Evolutionary conservation across 2,797 vertebrate genomes (phyloP).

Genomic region (Lacerta agilis): DNA sequence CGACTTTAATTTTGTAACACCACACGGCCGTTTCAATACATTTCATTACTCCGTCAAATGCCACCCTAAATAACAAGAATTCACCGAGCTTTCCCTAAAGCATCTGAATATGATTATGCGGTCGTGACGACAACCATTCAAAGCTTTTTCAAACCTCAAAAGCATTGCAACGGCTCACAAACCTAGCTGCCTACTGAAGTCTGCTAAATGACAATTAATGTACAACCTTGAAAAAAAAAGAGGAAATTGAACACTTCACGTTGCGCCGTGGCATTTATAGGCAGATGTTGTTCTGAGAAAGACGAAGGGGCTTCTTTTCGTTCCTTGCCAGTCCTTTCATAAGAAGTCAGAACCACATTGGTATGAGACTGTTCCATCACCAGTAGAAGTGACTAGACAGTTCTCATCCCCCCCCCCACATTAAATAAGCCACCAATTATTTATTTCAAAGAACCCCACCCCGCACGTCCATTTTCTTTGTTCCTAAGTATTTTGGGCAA

Average conservation of each 20-base stretch:
- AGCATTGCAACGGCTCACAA: conserved; percentile 14
- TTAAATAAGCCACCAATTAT: conserved; percentile 28
- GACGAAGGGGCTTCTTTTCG: conserved; percentile 13
- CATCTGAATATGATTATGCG: neutral
- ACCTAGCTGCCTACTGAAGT: conserved; percentile 32
- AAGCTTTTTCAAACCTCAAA: conserved; percentile 28
- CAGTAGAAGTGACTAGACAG: neutral
- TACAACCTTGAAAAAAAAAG: conserved; percentile 19
- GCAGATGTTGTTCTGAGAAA: conserved; percentile 31
- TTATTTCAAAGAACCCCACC: neutral
- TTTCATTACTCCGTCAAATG: conserved; percentile 12
- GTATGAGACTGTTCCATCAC: neutral
- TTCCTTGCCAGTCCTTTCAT: conserved; percentile 33
- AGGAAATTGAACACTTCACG: conserved; percentile 20
- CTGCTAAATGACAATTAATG: conserved; percentile 39
- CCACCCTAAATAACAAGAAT: neutral
- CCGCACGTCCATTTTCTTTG: neutral
- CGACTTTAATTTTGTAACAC: neutral
- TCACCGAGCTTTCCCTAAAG: neutral
- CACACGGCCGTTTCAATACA: neutral
- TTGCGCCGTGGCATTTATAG: conserved; percentile 33
- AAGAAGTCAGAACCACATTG: neutral
- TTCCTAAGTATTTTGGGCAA: conserved; percentile 11
- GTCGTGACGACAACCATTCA: conserved; percentile 14
- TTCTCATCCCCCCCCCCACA: neutral